Evolutionary conservation across 2,888 invertebrate genomes (phyloP).

Genomic region (Rapana venosa): DNA sequence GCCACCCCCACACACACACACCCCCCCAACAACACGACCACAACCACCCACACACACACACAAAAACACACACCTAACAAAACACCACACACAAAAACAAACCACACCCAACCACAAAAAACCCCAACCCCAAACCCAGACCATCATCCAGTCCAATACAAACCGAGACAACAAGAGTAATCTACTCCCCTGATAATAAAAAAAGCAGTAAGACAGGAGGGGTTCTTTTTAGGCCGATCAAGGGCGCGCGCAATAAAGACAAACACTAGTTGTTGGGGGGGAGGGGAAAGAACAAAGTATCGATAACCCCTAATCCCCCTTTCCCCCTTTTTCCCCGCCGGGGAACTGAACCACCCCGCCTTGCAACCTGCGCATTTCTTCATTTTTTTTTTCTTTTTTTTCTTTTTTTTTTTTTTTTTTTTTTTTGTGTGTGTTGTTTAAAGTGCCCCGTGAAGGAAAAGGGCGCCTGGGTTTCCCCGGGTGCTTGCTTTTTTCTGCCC

Average conservation of each 20-base stretch:
- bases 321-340: background rate
- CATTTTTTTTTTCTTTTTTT: no score
- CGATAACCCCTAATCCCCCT: background rate
- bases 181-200: background rate
- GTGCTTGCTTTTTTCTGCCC: background rate
- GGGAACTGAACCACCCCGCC: background rate
- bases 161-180: no score
- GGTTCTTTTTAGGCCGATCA: background rate
- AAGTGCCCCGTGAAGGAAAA: no score
- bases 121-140: no score
- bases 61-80: background rate
- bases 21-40: background rate
- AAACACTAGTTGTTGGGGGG: background rate
- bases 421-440: no score
- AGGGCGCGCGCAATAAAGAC: background rate
- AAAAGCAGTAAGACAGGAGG: background rate
- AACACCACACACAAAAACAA: no score
- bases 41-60: background rate
- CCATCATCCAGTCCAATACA: no score
- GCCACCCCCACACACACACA: background rate
- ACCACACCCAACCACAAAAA: no score
- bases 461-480: background rate
- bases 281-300: background rate
- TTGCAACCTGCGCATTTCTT: background rate
- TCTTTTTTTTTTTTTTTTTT: no score